Percentiles rank a stretch among this genome's conserved stretches.
Evolutionary conservation across 30 jellyfish, hydroid and myxozoan species (phyloP).

Genomic region (Turritopsis rubra): DNA sequence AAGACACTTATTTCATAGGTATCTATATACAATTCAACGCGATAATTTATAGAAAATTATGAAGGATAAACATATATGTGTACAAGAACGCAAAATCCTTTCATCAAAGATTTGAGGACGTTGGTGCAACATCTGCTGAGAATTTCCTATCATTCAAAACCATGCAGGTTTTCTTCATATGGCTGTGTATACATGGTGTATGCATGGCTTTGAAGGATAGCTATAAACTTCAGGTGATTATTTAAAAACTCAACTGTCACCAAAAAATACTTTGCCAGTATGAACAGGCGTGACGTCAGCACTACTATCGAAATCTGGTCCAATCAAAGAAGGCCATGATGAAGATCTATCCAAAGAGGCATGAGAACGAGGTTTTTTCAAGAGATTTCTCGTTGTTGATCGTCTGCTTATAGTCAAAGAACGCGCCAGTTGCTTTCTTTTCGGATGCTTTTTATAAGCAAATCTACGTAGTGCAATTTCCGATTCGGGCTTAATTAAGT

Average conservation of each 20-base stretch:
- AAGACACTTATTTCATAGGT: too few relatives aligned
- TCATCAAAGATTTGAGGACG: too few relatives aligned
- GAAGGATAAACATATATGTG: not conserved
- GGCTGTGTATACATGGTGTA: too few relatives aligned
- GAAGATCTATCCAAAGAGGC: conserved; percentile 20
- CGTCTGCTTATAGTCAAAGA: conserved; percentile 18
- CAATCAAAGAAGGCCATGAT: conserved; percentile 21
- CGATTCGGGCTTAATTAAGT: not conserved
- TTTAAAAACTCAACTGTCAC: not conserved
- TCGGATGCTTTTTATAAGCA: conserved; percentile 25
- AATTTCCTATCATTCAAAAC: too few relatives aligned
- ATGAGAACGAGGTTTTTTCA: conserved; percentile 10
- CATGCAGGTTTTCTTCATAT: too few relatives aligned
- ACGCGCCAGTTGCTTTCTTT: conserved; percentile 22
- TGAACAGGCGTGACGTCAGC: conserved; percentile 22
- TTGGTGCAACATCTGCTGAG: too few relatives aligned
- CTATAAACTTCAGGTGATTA: too few relatives aligned
- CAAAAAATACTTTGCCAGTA: not conserved
- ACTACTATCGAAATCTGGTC: conserved; percentile 2
- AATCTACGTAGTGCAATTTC: not conserved
- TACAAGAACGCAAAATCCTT: not conserved
- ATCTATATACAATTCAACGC: not conserved
- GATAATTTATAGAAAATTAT: not conserved
- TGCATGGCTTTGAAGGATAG: too few relatives aligned
- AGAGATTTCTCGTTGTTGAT: conserved; percentile 10